These are phyloP conservation scores for Poecile atricapillus DNA, from an alignment of 2,113 vertebrate genomes.

Conservation along the genomic window DNA sequence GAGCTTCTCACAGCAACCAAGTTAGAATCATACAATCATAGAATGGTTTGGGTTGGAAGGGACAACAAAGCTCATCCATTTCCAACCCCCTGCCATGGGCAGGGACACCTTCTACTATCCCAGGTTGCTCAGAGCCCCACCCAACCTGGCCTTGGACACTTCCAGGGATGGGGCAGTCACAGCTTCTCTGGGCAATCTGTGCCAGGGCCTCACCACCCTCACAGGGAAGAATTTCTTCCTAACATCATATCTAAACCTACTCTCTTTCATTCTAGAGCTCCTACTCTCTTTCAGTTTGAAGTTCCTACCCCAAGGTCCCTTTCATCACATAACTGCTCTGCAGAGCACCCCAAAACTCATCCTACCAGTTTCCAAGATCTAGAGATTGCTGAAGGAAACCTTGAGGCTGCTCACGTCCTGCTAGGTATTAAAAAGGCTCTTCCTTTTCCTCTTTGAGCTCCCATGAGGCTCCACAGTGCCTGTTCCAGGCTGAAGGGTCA, in stretches of 20 bases:
- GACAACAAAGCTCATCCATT: neutral
- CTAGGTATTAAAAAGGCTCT: neutral
- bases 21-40: neutral
- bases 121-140: fast-evolving
- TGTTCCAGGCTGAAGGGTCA: neutral
- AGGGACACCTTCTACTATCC: neutral
- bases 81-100: neutral
- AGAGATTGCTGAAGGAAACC: neutral
- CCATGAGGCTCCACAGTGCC: neutral
- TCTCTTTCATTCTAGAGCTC: neutral
- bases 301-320: neutral
- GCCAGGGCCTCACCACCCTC: neutral
- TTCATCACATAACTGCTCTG: neutral
- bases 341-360: neutral
- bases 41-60: neutral
- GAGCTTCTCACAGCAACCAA: neutral
- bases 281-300: neutral
- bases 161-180: neutral
- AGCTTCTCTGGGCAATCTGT: neutral
- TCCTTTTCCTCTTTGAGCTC: neutral
- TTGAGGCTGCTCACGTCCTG: neutral
- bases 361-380: neutral
- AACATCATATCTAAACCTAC: neutral
- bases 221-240: neutral
- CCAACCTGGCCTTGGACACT: neutral